Evolutionary conservation across 92 coral and sea anemone species (phyloP).

Genomic region (Heliopora coerulea): DNA sequence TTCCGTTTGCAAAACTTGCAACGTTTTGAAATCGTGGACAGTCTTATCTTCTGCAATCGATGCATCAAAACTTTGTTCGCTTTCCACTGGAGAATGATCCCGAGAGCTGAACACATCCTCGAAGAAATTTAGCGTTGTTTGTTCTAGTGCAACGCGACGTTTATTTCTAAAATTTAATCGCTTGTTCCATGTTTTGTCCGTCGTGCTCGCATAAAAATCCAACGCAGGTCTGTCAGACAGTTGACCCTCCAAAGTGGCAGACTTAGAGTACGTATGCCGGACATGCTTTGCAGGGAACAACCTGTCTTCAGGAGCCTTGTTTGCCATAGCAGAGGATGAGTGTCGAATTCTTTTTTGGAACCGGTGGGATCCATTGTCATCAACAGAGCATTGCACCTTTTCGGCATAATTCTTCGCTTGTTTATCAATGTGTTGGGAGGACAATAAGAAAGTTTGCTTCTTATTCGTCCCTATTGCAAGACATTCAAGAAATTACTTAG

Average conservation of each 20-base stretch:
- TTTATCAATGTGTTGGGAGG: neutral
- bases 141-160: slow-evolving; percentile 7
- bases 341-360: neutral
- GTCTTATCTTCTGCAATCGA: neutral
- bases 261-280: neutral
- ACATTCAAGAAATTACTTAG: neutral
- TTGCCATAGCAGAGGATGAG: slow-evolving; percentile 12
- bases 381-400: neutral
- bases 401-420: neutral
- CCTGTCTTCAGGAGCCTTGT: neutral
- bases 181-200: neutral
- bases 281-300: neutral
- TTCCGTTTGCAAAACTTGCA: slow-evolving; percentile 64
- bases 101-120: neutral
- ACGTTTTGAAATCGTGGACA: slow-evolving; percentile 65
- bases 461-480: neutral
- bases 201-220: neutral
- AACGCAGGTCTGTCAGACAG: neutral
- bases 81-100: neutral
- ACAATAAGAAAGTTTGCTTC: neutral
- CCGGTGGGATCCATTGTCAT: neutral
- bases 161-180: neutral
- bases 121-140: neutral
- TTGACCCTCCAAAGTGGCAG: slow-evolving; percentile 11
- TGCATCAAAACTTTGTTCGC: neutral